Evolutionary conservation across 2,113 vertebrate genomes (phyloP).

Genomic region (Perca fluviatilis): DNA sequence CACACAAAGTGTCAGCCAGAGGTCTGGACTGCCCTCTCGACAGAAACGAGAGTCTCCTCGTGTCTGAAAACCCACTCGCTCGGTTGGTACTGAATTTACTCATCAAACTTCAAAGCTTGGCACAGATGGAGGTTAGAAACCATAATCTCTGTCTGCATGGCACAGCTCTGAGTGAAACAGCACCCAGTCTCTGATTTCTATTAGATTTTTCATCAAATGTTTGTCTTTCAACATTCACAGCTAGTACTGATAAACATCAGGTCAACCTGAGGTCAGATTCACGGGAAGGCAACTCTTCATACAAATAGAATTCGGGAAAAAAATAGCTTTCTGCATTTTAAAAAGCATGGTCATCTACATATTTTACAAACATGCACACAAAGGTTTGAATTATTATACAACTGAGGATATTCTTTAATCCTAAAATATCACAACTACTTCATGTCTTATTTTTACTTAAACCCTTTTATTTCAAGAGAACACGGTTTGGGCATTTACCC

Average conservation of each 20-base stretch:
- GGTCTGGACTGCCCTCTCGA: slow-evolving; percentile 60
- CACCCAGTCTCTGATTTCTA: slow-evolving; percentile 59
- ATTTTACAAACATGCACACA: neutral
- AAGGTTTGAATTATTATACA: neutral
- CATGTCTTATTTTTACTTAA: neutral
- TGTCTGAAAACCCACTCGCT: slow-evolving; percentile 71
- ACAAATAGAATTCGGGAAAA: neutral
- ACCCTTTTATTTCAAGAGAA: neutral
- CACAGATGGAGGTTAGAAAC: slow-evolving; percentile 45
- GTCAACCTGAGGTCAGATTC: slow-evolving; percentile 51
- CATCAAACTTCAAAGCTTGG: slow-evolving; percentile 61
- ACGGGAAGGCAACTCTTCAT: neutral
- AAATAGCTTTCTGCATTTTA: neutral
- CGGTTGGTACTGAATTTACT: slow-evolving; percentile 70
- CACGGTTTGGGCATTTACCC: neutral
- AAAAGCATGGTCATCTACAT: neutral
- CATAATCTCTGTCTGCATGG: slow-evolving; percentile 62
- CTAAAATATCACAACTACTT: slow-evolving; percentile 1
- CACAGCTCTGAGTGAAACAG: slow-evolving; percentile 59
- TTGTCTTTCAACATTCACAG: slow-evolving; percentile 24
- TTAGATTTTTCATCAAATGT: slow-evolving; percentile 36
- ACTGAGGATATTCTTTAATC: neutral
- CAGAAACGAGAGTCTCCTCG: slow-evolving; percentile 67
- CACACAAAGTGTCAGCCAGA: slow-evolving; percentile 50
- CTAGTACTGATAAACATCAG: neutral